Conservation (phyloP, 2,888 invertebrate species). For the Sphinx pinastri region DNA sequence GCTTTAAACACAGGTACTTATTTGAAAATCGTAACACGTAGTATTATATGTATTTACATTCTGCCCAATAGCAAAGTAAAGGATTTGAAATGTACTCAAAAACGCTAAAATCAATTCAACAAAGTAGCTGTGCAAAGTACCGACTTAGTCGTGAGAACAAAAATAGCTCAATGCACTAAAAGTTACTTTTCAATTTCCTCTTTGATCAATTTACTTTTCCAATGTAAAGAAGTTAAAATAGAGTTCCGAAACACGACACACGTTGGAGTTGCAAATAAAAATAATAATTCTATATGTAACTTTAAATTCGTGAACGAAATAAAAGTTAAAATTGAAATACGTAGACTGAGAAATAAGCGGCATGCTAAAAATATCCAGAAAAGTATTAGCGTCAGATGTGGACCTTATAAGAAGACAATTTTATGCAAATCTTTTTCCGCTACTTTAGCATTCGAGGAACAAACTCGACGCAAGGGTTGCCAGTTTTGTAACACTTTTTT, state of each 20-base stretch:
- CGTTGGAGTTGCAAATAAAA: conserved; percentile 1
- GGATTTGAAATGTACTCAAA: too few species aligned
- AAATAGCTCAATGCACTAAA: neutral
- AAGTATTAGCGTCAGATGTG: conserved; percentile 49
- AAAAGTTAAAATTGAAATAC: conserved; percentile 14
- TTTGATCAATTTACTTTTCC: neutral
- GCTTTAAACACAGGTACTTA: too few species aligned
- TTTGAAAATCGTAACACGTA: too few species aligned
- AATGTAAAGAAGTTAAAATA: neutral
- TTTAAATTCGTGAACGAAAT: conserved; percentile 2
- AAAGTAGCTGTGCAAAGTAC: neutral
- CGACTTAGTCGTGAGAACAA: neutral
- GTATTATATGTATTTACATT: too few species aligned
- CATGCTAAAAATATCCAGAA: conserved; percentile 47
- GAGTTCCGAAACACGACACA: neutral
- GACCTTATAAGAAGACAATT: conserved; percentile 76
- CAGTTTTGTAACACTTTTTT: conserved; percentile 24
- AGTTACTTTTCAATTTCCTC: neutral
- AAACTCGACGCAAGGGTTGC: conserved; percentile 60
- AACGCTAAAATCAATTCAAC: neutral
- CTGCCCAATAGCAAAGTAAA: too few species aligned
- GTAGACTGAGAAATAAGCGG: conserved; percentile 34
- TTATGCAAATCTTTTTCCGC: conserved; percentile 80
- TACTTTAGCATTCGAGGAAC: conserved; percentile 74
- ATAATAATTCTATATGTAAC: neutral